phyloP scores from a whole-genome alignment of 2,888 invertebrate genomes.

The Malthinus seriepunctatus region DNA sequence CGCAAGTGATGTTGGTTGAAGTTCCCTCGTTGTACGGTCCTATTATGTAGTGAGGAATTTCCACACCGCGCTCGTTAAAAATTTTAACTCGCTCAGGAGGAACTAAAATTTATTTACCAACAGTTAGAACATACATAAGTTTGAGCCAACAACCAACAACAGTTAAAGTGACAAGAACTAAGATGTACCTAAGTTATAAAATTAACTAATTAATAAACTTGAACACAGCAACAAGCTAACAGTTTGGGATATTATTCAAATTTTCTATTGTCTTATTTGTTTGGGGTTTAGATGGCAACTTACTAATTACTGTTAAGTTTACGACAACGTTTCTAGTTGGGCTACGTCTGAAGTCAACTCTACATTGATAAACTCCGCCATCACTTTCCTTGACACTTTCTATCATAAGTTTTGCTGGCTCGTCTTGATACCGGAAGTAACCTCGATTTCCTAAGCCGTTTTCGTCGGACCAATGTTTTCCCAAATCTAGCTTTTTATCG shows the following conservation, averaged over 20 bases:
- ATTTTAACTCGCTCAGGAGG: constrained; percentile 82
- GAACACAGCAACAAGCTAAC: neutral
- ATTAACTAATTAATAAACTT: constrained; percentile 6
- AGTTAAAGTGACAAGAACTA: neutral
- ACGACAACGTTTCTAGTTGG: constrained; percentile 86
- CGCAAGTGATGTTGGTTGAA: constrained; percentile 80
- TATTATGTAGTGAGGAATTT: constrained; percentile 75
- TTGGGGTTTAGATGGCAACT: constrained; percentile 54
- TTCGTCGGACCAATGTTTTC: constrained; percentile 82
- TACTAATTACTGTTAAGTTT: constrained; percentile 87
- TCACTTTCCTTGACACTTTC: constrained; percentile 75
- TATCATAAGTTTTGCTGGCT: constrained; percentile 75
- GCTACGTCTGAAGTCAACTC: constrained; percentile 88
- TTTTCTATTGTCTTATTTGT: constrained; percentile 3
- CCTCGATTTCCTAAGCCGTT: constrained; percentile 74
- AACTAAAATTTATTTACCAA: constrained; percentile 60
- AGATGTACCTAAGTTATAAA: neutral
- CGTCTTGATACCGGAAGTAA: constrained; percentile 74
- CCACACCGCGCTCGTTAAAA: constrained; percentile 75
- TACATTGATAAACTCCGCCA: constrained; percentile 82
- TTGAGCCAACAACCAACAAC: neutral
- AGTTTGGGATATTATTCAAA: constrained; percentile 7
- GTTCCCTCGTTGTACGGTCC: constrained; percentile 87
- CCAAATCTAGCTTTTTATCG: constrained; percentile 71
- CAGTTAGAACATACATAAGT: constrained; percentile 1